phyloP scores from a whole-genome alignment of 2,888 invertebrate genomes.

The Sylvicola cinctus region DNA sequence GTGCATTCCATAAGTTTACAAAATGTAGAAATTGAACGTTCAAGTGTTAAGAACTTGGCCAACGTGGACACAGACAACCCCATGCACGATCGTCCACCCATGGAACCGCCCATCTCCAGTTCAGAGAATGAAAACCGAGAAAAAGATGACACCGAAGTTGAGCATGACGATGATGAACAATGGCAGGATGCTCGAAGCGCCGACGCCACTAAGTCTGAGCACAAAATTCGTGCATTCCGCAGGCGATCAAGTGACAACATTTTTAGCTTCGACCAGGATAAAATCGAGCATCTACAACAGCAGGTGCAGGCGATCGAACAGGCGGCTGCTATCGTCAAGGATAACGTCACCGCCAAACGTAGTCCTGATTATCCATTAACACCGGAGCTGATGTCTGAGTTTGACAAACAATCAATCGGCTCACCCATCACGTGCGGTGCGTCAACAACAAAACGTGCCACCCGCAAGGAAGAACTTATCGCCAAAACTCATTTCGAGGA shows the following conservation, averaged over 20 bases:
- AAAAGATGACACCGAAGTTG: not conserved
- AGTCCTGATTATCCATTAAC: slow-evolving; percentile 31
- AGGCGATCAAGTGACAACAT: slow-evolving; percentile 48
- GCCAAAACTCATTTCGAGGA: slow-evolving; percentile 45
- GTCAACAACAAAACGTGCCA: slow-evolving; percentile 24
- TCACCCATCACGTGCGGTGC: slow-evolving; percentile 12
- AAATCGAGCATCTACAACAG: slow-evolving; percentile 45
- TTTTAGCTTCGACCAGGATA: slow-evolving; percentile 56
- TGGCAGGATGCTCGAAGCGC: not conserved
- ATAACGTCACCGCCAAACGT: slow-evolving; percentile 30
- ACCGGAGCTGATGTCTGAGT: slow-evolving; percentile 37
- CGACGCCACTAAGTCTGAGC: not conserved
- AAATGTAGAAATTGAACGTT: slow-evolving; percentile 47
- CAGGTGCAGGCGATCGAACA: not conserved
- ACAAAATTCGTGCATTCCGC: slow-evolving; percentile 26
- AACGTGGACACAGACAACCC: slow-evolving; percentile 10
- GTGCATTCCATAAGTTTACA: slow-evolving; percentile 48
- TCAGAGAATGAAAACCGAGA: slow-evolving; percentile 10
- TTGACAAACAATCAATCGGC: slow-evolving; percentile 29
- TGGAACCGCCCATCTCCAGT: not conserved
- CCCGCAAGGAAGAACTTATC: slow-evolving; percentile 38
- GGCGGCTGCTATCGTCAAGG: slow-evolving; percentile 17
- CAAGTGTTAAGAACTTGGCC: slow-evolving; percentile 10
- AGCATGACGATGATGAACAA: not conserved
- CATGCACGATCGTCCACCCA: slow-evolving; percentile 15